A percentile compares a stretch with the other conserved stretches of the same genome.
phyloP scores from a whole-genome alignment of 1,140 invertebrate species.

The Drosophila yakuba region DNA sequence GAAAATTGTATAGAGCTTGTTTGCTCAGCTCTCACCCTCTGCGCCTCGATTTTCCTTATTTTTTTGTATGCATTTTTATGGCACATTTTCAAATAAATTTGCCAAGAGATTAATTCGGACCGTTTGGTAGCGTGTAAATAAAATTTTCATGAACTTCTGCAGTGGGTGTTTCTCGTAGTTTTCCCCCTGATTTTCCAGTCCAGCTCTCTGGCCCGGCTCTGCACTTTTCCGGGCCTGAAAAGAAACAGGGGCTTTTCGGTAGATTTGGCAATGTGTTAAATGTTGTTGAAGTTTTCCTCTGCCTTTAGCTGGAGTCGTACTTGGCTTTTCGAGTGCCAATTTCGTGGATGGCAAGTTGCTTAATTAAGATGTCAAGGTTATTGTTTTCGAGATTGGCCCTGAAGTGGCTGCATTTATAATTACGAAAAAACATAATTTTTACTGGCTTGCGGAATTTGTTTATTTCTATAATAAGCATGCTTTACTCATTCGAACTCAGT shows the following conservation, averaged over 20 bases:
- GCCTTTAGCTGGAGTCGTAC: conserved; percentile 30
- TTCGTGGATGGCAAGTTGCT: conserved; percentile 46
- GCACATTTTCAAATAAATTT: conserved; percentile 83
- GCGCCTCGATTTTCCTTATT: conserved; percentile 20
- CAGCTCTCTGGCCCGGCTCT: conserved; percentile 34
- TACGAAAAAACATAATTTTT: conserved; percentile 6
- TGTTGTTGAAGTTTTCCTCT: conserved; percentile 74
- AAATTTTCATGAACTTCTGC: conserved; percentile 80
- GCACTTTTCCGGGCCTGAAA: conserved; percentile 20
- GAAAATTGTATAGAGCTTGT: conserved; percentile 74
- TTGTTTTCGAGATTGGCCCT: conserved; percentile 21
- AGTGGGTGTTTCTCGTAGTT: conserved; percentile 53
- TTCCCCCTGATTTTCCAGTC: conserved; percentile 33
- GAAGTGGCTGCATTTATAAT: conserved; percentile 27
- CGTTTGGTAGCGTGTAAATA: conserved; percentile 82
- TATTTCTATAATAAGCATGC: background rate
- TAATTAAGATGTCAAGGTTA: conserved; percentile 80
- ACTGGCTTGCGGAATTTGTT: background rate
- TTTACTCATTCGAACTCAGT: too few species aligned
- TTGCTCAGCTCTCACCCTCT: conserved; percentile 49
- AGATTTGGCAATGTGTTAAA: conserved; percentile 83
- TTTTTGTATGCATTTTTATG: conserved; percentile 81
- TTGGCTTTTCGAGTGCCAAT: conserved; percentile 70
- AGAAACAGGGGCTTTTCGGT: conserved; percentile 50
- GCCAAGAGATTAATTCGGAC: conserved; percentile 80